Conservation (phyloP, 2,113 vertebrate genomes). For the Tympanuchus pallidicinctus region DNA sequence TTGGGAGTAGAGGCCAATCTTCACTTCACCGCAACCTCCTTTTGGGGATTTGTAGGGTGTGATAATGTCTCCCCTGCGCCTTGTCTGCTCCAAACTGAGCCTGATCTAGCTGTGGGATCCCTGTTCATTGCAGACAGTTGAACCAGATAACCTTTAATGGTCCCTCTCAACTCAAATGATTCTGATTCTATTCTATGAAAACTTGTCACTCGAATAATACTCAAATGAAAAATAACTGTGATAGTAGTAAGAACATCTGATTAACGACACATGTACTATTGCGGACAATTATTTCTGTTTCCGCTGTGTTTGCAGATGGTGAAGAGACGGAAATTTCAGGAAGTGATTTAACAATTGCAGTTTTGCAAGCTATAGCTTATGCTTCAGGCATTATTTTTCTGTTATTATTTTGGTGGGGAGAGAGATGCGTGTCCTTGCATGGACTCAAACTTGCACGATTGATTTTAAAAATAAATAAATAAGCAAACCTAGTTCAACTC, state of each 20-base stretch:
- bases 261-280: not conserved
- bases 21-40: too few species aligned
- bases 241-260: not conserved
- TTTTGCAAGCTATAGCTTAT: not conserved
- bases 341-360: not conserved
- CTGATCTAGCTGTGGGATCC: too few species aligned
- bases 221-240: not conserved
- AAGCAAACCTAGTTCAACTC: conserved; percentile 60
- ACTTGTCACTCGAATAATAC: not conserved
- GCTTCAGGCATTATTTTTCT: conserved; percentile 2
- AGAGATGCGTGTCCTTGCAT: not conserved
- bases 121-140: too few species aligned
- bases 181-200: not conserved
- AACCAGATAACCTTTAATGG: too few species aligned
- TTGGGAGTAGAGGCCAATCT: too few species aligned
- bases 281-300: not conserved
- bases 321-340: not conserved
- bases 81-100: too few species aligned
- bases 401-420: not conserved
- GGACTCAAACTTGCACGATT: conserved; percentile 30
- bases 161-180: too few species aligned
- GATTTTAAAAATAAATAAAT: not conserved
- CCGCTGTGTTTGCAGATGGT: not conserved
- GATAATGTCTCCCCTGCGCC: too few species aligned
- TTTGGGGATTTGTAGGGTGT: too few species aligned